Evolutionary conservation across 2,113 vertebrate species (phyloP), one percentile per base, ranked within the genome.

Genomic region (Promerops cafer): DNA sequence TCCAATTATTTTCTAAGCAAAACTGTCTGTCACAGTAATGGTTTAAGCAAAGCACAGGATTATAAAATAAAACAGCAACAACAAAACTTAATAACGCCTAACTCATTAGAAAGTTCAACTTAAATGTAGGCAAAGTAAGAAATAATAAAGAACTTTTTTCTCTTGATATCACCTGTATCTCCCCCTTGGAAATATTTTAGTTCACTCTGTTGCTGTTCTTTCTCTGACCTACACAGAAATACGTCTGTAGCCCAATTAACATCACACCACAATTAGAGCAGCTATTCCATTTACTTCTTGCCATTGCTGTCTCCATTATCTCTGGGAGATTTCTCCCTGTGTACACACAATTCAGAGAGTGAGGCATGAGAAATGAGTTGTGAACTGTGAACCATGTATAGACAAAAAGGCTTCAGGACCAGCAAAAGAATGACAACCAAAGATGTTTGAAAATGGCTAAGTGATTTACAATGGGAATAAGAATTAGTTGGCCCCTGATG

Each of bases 361-460:
- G 2, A 87, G 63, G n/a, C 19, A 69, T 1, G 7, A 76, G 53
- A 70, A 63, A 56, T 2, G 1, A 27, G 10, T 44, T 72, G 30
- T 18, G 22, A 82, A 35, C 57, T 33, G 11, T 2, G 5, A 84
- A 54, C 1, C 0, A n/a, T 6, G 13, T 12, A 57, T 11, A 37
- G 33, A 12, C 11, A 61, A 60, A 65, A 42, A 20, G 23, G 22
- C 18, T 80, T 56, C 64, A 77, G 23, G 56, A 28, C 3, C 13
- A 76, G 18, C 23, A 70, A 49, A 69, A 35, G 33, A 79, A 66
- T 5, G 8, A 37, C 24, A 72, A 26, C 4, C 24, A 22, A 86
- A 71, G 37, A 27, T 4, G 4, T 54, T 6, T 64, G 30, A 56
- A 84, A 75, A 31, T 7, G 11, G 26, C 9, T 40, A 33, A 33